A percentile compares a stretch with the other conserved stretches of the same genome.
Evolutionary conservation across 2,888 invertebrate species (phyloP).

Genomic region (Azorinus chamasolen): DNA sequence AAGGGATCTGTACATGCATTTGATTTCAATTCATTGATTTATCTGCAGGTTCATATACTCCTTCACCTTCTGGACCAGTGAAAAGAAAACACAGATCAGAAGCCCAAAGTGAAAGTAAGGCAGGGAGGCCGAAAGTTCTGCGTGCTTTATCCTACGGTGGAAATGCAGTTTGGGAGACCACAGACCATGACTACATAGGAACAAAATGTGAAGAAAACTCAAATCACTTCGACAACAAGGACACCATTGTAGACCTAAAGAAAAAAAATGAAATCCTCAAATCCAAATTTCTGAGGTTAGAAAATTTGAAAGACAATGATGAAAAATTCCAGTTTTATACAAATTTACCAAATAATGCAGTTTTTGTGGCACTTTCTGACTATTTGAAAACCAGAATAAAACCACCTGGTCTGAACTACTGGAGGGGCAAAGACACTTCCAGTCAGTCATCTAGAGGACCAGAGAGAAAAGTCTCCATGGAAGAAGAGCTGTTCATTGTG

Average conservation of each 20-base stretch:
- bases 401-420: conserved; percentile 9
- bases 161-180: background rate
- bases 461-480: conserved; percentile 35
- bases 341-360: conserved; percentile 42
- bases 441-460: conserved; percentile 8
- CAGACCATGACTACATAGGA: background rate
- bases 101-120: too few relatives aligned
- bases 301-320: too few relatives aligned
- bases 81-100: too few relatives aligned
- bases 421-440: conserved; percentile 23
- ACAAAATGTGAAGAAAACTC: background rate
- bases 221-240: background rate
- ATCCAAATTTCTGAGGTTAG: background rate
- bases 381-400: conserved; percentile 31
- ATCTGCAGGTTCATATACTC: too few relatives aligned
- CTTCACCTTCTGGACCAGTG: too few relatives aligned
- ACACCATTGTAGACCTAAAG: background rate
- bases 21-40: too few relatives aligned
- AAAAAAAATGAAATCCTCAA: background rate
- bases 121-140: background rate
- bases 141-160: background rate
- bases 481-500: conserved; percentile 52
- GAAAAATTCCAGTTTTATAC: conserved; percentile 56
- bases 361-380: conserved; percentile 25
- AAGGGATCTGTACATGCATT: too few relatives aligned